A percentile compares a stretch with the other conserved stretches of the same genome.
Conservation (phyloP, 35 echinoderm and acorn worm genomes). For the Ophiothrix spiculata region DNA sequence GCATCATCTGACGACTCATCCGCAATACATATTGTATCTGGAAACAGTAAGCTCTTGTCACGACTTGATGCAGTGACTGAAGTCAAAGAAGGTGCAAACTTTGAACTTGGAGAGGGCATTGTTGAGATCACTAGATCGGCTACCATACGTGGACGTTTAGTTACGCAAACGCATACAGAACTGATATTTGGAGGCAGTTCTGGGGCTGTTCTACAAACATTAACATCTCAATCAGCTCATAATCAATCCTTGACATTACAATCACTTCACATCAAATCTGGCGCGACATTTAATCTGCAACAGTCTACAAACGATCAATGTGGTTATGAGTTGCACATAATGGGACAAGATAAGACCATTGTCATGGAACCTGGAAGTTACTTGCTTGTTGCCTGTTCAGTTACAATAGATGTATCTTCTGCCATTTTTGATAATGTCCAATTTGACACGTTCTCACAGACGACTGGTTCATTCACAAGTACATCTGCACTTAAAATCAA, state of each 20-base stretch:
- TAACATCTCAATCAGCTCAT: no score
- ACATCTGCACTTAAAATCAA: slow-evolving; percentile 26
- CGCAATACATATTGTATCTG: slow-evolving; percentile 26
- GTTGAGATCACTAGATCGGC: slow-evolving; percentile 34
- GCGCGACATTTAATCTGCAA: slow-evolving; percentile 44
- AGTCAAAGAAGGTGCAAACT: slow-evolving; percentile 18
- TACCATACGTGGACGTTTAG: slow-evolving; percentile 36
- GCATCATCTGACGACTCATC: slow-evolving; percentile 1
- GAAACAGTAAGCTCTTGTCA: slow-evolving; percentile 2
- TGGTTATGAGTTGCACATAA: slow-evolving; percentile 60
- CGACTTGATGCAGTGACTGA: slow-evolving; percentile 18
- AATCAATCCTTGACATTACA: no score
- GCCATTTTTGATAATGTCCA: slow-evolving; percentile 34
- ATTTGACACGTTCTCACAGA: slow-evolving; percentile 37
- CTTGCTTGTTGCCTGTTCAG: slow-evolving; percentile 45
- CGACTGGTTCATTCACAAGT: background rate
- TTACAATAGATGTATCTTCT: slow-evolving; percentile 12
- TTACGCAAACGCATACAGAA: background rate
- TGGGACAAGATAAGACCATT: slow-evolving; percentile 15
- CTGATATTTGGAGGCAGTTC: slow-evolving; percentile 35
- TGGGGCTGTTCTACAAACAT: slow-evolving; percentile 6
- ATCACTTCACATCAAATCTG: slow-evolving; percentile 32
- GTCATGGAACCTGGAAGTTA: slow-evolving; percentile 43
- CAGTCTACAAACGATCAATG: slow-evolving; percentile 32
- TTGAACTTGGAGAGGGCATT: slow-evolving; percentile 29